Conservation (phyloP, 1,140 invertebrate species). For the Hirudo medicinalis region DNA sequence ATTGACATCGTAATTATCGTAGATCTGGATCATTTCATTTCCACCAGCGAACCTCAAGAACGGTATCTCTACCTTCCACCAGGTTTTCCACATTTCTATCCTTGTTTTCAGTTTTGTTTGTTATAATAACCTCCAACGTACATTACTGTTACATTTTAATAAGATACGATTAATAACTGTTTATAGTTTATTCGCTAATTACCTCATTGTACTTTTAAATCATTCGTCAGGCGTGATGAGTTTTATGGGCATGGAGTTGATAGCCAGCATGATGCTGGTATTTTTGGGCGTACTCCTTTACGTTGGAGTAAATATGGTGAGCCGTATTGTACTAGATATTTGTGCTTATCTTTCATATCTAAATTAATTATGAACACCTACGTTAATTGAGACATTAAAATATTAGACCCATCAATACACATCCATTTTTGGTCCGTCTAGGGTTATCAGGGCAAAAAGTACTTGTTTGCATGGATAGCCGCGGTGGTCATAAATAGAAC, state of each 20-base stretch:
- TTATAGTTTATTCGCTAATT: background rate
- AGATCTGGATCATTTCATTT: slow-evolving; percentile 11
- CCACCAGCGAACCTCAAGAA: slow-evolving; percentile 16
- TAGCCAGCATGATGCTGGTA: background rate
- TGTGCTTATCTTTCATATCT: too few species aligned
- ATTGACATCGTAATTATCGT: slow-evolving; percentile 20
- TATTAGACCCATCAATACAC: too few species aligned
- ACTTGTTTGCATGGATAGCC: slow-evolving; percentile 18
- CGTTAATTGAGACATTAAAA: too few species aligned
- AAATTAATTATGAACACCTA: too few species aligned
- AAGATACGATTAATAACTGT: too few species aligned
- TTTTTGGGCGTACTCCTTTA: slow-evolving; percentile 1
- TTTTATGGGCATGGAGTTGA: slow-evolving; percentile 15
- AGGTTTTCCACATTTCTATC: background rate
- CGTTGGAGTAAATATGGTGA: slow-evolving; percentile 19
- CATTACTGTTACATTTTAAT: too few species aligned
- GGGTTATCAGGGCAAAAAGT: slow-evolving; percentile 20
- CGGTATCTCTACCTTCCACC: slow-evolving; percentile 19
- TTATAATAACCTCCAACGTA: too few species aligned
- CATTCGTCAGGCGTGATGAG: slow-evolving; percentile 9
- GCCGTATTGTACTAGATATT: background rate
- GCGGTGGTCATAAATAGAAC: slow-evolving; percentile 5
- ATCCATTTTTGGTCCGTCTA: background rate
- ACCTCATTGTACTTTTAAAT: background rate
- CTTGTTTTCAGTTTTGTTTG: too few species aligned